A percentile compares a stretch with the other conserved stretches of the same genome.
Evolutionary conservation across 2,113 vertebrate genomes (phyloP).

Genomic region (Ciconia stormi): DNA sequence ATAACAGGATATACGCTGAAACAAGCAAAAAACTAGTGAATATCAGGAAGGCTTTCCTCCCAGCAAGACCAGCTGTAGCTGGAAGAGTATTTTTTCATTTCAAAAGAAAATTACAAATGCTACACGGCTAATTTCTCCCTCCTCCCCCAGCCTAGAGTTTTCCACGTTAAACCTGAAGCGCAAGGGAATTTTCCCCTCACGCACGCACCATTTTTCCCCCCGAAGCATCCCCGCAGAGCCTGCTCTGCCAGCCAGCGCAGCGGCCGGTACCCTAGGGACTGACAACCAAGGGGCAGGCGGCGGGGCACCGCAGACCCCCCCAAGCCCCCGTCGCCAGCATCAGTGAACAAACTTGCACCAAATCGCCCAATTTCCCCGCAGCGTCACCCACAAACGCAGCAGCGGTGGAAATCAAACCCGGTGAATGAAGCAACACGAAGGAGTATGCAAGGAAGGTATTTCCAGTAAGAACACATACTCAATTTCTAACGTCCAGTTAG

Average conservation of each 20-base stretch:
- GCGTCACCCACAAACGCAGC: neutral
- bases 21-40: neutral
- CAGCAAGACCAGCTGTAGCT: neutral
- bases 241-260: neutral
- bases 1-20: neutral
- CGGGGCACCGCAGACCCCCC: neutral
- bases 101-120: neutral
- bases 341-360: neutral
- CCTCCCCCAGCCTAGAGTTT: neutral
- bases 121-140: neutral
- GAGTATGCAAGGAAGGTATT: neutral
- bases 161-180: neutral
- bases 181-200: neutral
- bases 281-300: neutral
- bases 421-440: neutral
- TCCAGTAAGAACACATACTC: neutral
- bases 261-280: neutral
- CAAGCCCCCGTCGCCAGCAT: neutral
- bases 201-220: neutral
- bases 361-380: neutral
- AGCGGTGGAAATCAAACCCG: neutral
- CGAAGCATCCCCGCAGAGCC: neutral
- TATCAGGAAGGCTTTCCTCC: neutral
- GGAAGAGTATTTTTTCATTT: neutral
- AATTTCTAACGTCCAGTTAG: neutral